Conservation (phyloP, 2,113 vertebrate genomes). For the Uropsilus gracilis region DNA sequence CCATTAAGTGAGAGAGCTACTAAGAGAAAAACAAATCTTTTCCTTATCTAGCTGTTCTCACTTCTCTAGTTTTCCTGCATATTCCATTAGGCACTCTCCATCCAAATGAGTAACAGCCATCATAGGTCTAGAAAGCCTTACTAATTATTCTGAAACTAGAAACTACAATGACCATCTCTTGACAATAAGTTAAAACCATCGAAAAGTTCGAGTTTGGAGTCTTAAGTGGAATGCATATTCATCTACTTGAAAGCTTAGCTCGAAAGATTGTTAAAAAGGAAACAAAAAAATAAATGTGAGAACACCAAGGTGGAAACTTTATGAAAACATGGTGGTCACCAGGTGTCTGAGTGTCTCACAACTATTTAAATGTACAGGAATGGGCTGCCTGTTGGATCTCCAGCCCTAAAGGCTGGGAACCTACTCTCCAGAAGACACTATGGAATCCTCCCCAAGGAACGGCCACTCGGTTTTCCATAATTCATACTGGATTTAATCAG, state of each 20-base stretch:
- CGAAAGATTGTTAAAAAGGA: slow-evolving; percentile 18
- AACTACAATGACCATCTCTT: slow-evolving; percentile 3
- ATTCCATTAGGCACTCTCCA: slow-evolving; percentile 52
- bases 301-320: not conserved
- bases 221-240: not conserved
- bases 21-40: slow-evolving; percentile 60
- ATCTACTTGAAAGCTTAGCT: not conserved
- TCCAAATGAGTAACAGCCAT: slow-evolving; percentile 57
- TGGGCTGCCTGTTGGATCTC: not conserved
- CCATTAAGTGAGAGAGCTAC: slow-evolving; percentile 57
- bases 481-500: slow-evolving; percentile 38
- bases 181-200: slow-evolving; percentile 51
- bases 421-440: not conserved
- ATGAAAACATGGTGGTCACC: not conserved
- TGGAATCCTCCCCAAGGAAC: slow-evolving; percentile 13
- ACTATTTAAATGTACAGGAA: not conserved
- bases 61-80: slow-evolving; percentile 48
- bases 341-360: not conserved
- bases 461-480: slow-evolving; percentile 51
- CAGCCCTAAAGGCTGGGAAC: not conserved
- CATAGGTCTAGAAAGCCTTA: not conserved
- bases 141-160: slow-evolving; percentile 57
- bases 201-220: not conserved
- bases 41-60: slow-evolving; percentile 48
- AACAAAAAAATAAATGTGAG: no score